phyloP scores from a whole-genome alignment of 1,140 invertebrate species.

The Doryteuthis pealeii region DNA sequence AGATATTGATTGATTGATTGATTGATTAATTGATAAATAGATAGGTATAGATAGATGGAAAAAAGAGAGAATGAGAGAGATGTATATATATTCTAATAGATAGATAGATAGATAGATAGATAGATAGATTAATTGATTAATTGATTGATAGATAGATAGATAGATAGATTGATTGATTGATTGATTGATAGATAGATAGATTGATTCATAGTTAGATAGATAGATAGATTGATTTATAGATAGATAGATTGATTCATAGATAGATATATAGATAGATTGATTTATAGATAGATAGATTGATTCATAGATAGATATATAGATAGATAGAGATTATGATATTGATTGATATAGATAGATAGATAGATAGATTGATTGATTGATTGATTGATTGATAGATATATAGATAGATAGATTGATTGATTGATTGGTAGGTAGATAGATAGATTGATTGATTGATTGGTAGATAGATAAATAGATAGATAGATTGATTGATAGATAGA shows the following conservation, averaged over 20 bases:
- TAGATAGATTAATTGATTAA: neutral
- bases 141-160: constrained; percentile 2
- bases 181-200: neutral
- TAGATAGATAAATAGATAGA: too few relatives aligned
- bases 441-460: too few relatives aligned
- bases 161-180: neutral
- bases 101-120: constrained; percentile 2
- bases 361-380: neutral
- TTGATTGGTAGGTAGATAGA: too few relatives aligned
- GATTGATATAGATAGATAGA: too few relatives aligned
- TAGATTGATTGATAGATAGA: neutral
- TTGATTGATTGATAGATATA: too few relatives aligned
- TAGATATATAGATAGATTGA: neutral
- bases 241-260: too few relatives aligned
- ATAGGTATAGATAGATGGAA: neutral
- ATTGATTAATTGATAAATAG: neutral
- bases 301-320: too few relatives aligned
- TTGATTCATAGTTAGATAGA: neutral
- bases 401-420: too few relatives aligned
- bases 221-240: too few relatives aligned
- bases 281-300: neutral
- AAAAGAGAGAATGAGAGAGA: neutral
- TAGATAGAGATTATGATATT: neutral
- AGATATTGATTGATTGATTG: neutral
- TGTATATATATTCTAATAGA: too few relatives aligned